These are phyloP conservation scores for Stichodactyla mertensii DNA, from an alignment of 64 coral and sea anemone genomes.

Conservation along the genomic window DNA sequence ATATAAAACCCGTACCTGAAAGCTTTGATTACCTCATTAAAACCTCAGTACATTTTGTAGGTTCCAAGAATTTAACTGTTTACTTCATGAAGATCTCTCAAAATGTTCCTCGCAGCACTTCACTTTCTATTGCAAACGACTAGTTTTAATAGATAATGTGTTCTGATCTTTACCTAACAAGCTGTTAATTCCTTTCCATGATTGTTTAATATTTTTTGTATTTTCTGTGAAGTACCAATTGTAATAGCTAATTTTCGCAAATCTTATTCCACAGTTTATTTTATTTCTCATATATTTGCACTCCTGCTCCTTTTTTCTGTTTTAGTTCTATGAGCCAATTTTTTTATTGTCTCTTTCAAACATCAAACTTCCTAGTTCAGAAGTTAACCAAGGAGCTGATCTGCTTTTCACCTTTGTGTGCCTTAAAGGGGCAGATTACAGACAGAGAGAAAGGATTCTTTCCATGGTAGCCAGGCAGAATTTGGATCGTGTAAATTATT, in stretches of 20 bases:
- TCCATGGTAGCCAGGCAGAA: slow-evolving; percentile 28
- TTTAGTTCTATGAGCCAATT: slow-evolving; percentile 36
- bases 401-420: background rate
- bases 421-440: slow-evolving; percentile 25
- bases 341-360: slow-evolving; percentile 39
- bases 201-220: no score
- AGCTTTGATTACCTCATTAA: no score
- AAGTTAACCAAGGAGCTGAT: slow-evolving; percentile 34
- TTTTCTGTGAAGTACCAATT: no score
- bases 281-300: background rate
- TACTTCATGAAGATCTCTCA: no score
- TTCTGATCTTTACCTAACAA: slow-evolving; percentile 18
- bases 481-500: slow-evolving; percentile 14
- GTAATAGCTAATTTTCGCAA: background rate
- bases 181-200: slow-evolving; percentile 21
- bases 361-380: slow-evolving; percentile 36
- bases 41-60: no score
- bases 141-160: background rate
- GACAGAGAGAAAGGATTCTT: slow-evolving; percentile 10
- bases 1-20: no score
- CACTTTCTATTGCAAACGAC: no score
- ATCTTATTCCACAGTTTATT: background rate
- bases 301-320: background rate
- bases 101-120: no score
- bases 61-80: no score